These are phyloP conservation scores for Philotrypesis tridentata DNA, from an alignment of 1,140 invertebrate genomes.

Conservation along the genomic window DNA sequence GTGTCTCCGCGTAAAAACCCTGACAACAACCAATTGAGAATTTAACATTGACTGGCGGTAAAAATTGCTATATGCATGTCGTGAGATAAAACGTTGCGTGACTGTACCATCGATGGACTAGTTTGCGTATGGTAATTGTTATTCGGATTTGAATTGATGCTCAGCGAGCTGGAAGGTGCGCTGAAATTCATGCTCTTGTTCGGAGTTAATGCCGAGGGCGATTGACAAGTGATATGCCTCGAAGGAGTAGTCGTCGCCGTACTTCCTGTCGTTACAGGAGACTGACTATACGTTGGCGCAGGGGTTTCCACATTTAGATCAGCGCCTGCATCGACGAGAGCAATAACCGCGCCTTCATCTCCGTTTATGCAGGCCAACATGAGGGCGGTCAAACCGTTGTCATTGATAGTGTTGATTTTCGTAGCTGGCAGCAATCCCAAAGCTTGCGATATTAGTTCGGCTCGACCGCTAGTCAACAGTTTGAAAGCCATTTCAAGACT, in stretches of 20 bases:
- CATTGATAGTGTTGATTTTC: slow-evolving; percentile 85
- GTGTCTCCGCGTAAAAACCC: slow-evolving; percentile 80
- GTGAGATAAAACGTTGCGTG: background rate
- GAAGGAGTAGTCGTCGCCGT: background rate
- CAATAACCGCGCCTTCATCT: slow-evolving; percentile 83
- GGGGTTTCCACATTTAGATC: slow-evolving; percentile 84
- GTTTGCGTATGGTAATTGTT: slow-evolving; percentile 53
- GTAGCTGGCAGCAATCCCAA: slow-evolving; percentile 82
- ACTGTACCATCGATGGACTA: slow-evolving; percentile 16
- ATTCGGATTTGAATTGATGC: slow-evolving; percentile 49
- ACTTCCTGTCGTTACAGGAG: slow-evolving; percentile 58
- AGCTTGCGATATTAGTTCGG: slow-evolving; percentile 86
- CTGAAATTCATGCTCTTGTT: slow-evolving; percentile 50
- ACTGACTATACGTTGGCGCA: slow-evolving; percentile 56
- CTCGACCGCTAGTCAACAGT: slow-evolving; percentile 83
- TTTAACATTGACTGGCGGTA: background rate
- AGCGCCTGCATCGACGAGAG: slow-evolving; percentile 85
- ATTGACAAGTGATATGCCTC: slow-evolving; percentile 47
- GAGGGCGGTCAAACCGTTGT: slow-evolving; percentile 84
- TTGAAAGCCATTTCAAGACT: slow-evolving; percentile 87
- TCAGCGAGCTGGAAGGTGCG: slow-evolving; percentile 53
- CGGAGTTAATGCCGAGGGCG: slow-evolving; percentile 38
- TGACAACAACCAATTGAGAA: slow-evolving; percentile 17
- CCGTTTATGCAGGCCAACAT: slow-evolving; percentile 88
- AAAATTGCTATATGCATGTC: too few species aligned